Evolutionary conservation across 1,140 invertebrate genomes (phyloP), one percentile per base, ranked within the genome.

Genomic region (Aradophagus sp.): DNA sequence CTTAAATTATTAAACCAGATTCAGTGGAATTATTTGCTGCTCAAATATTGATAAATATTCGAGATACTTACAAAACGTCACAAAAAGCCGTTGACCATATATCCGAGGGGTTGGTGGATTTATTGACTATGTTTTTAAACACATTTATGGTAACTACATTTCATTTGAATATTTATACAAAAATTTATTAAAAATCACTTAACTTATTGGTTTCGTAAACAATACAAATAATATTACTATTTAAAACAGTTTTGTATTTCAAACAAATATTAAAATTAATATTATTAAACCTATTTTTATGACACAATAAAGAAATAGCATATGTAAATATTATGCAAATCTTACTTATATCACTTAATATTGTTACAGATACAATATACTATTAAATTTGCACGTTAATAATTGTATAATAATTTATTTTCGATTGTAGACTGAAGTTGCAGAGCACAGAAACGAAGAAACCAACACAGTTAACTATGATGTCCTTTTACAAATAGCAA

Each of bases 41-140:
- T 8, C 47, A 52, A 38, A 27, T 52, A 13, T 36, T 52, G n/a
- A 38, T 52, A 52, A 38, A 16, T 23, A 38, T 52, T 10, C 47
- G 47, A 27, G 47, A 52, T 29, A 52, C 47, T 7, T 38, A 29
- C 27, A 52, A 52, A 52, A 52, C 47, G 8, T 52, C 34, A 52
- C 47, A 52, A 29, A 52, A 52, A 17, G 47, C 35, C 38, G 38
- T 52, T 13, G 35, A 52, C 14, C 14, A 27, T 38, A 38, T 38
- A 14, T 27, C 47, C 0, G 2, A 52, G 14, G 47, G 47, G 13
- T 11, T 52, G 3, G 16, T 52, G 47, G 47, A 52, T 39, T 20
- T 52, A 6, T 19, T 52, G n/a, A 52, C 6, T 10, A 27, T 52
- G 47, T 39, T 8, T 38, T 52, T 29, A 38, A 39, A 38, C 12